Conservation (phyloP, 2,113 vertebrate species). For the Indicator indicator region DNA sequence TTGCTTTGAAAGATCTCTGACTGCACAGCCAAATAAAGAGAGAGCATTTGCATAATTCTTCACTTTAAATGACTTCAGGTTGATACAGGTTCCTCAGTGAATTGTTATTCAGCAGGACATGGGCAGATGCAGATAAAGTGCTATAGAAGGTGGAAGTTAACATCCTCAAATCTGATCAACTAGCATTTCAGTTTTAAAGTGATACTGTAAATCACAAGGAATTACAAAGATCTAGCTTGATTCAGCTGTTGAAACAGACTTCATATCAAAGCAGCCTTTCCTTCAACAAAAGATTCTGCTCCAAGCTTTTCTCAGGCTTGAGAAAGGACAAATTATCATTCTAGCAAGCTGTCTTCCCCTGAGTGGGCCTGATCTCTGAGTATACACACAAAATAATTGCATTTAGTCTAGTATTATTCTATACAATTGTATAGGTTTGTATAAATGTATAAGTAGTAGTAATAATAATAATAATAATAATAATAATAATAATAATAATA, state of each 20-base stretch:
- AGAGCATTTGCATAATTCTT: slow-evolving; percentile 65
- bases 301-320: not conserved
- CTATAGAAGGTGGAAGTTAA: slow-evolving; percentile 65
- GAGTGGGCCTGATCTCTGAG: not conserved
- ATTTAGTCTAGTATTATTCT: not conserved
- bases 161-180: slow-evolving; percentile 69
- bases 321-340: slow-evolving; percentile 7
- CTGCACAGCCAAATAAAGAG: slow-evolving; percentile 58
- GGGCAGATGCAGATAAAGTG: slow-evolving; percentile 68
- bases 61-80: slow-evolving; percentile 51
- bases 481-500: too few relatives aligned
- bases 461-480: too few relatives aligned
- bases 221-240: slow-evolving; percentile 53
- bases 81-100: slow-evolving; percentile 60
- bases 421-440: not conserved
- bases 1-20: slow-evolving; percentile 58
- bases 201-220: slow-evolving; percentile 65
- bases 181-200: slow-evolving; percentile 57
- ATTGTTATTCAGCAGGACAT: slow-evolving; percentile 66
- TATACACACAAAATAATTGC: not conserved
- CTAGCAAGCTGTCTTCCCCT: not conserved
- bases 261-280: slow-evolving; percentile 35
- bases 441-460: too few relatives aligned
- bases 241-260: slow-evolving; percentile 45
- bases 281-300: slow-evolving; percentile 31